Evolutionary conservation across 2,888 invertebrate genomes (phyloP), one percentile per base, ranked within the genome.

Genomic region (Podotricha telesiphe): DNA sequence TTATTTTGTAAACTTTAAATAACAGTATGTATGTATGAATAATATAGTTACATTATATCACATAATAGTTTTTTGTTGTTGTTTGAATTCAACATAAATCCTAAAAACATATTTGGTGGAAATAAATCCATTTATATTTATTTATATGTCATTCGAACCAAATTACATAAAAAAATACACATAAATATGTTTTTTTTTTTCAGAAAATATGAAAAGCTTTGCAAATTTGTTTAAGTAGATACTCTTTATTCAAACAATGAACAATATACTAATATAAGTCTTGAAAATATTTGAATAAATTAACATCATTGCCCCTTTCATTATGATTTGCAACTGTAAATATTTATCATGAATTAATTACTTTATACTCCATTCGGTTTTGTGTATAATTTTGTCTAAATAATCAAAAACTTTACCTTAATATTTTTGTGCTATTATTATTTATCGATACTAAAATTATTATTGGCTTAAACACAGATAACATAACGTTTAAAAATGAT

Each of bases 221-320:
- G 19, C 48, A 48, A 48, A 48, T 37, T 55, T 11, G 34, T 55
- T 55, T 55, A 34, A 55, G 34, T 55, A 17, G 34, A n/a, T 55
- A 55, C 34, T 55, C 55, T 34, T 34, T 34, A 55, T 55, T 55
- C 55, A 37, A 55, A 55, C 55, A 61, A 47, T 61, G 34, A 61
- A 61, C 47, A 48, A 47, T 62, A 48, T 17, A 62, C 34, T n/a
- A n/a, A n/a, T n/a, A n/a, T n/a, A n/a, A 78, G 82, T 84, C 84
- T 82, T 81, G 74, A 73, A 72, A 75, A 77, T 64, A 74, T 78
- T 74, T 77, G 75, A 78, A 79, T 79, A 77, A 76, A 78, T 78
- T 77, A 76, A 69, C 73, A 73, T 75, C 63, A 13, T 55, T 62
- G 17, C 51, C 48, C 48, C 56, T 65, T 71, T 63, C 65, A 47